A percentile compares a stretch with the other conserved stretches of the same genome.
Evolutionary conservation across 2,797 vertebrate species (phyloP).

Genomic region (Squalus acanthias): DNA sequence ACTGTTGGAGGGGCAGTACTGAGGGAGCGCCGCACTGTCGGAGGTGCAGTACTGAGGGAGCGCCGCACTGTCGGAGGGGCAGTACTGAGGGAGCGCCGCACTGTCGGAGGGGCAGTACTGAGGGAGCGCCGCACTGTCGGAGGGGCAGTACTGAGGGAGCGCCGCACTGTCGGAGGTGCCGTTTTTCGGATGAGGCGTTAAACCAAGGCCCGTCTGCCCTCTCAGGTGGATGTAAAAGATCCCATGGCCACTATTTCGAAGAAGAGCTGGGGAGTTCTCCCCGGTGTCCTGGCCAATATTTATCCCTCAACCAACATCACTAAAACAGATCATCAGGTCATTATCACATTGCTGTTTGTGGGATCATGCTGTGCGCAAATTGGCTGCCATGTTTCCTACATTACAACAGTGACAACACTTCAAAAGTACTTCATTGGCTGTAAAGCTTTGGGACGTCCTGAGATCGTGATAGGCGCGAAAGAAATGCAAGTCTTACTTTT

Average conservation of each 20-base stretch:
- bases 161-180: background rate
- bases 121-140: background rate
- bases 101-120: background rate
- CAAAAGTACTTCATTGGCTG: no score
- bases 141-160: background rate
- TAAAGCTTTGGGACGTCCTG: no score
- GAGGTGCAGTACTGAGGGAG: background rate
- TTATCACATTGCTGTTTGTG: background rate
- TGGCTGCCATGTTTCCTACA: background rate
- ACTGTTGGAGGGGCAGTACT: background rate
- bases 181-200: background rate
- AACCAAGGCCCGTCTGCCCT: background rate
- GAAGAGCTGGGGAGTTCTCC: background rate
- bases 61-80: background rate
- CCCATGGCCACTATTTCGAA: background rate
- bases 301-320: background rate
- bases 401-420: background rate
- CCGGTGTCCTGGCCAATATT: background rate
- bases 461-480: no score
- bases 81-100: background rate
- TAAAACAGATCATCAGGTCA: background rate
- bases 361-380: background rate
- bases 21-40: background rate
- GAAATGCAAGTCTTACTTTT: no score
- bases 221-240: background rate